Evolutionary conservation across 2,888 invertebrate genomes (phyloP).

Genomic region (Notocelia uddmanniana): DNA sequence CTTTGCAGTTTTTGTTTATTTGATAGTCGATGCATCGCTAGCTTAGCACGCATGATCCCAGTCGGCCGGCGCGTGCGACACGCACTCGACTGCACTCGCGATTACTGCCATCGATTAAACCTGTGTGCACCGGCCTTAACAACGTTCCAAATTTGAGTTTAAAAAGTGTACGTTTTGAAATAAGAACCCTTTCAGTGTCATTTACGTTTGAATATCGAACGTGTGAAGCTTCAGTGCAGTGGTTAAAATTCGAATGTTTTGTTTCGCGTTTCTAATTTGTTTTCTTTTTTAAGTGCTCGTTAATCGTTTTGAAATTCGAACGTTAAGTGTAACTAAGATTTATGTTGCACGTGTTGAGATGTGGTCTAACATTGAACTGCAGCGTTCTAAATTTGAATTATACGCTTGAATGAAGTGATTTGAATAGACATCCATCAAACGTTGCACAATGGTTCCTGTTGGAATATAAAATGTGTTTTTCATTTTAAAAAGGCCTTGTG

Average conservation of each 20-base stretch:
- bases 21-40: constrained; percentile 80
- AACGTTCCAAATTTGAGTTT: constrained; percentile 41
- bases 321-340: background rate
- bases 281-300: background rate
- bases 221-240: background rate
- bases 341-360: background rate
- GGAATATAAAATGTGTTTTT: constrained; percentile 46
- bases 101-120: constrained; percentile 51
- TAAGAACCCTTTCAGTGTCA: background rate
- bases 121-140: constrained; percentile 59
- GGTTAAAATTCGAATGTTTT: background rate
- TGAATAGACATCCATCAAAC: constrained; percentile 43
- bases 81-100: constrained; percentile 64
- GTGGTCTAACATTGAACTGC: background rate
- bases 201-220: background rate
- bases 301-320: background rate
- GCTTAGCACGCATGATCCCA: constrained; percentile 72
- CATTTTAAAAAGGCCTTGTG: constrained; percentile 68
- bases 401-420: constrained; percentile 20
- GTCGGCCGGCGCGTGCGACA: constrained; percentile 78
- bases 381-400: background rate
- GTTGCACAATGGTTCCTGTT: constrained; percentile 37
- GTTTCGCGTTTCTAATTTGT: background rate
- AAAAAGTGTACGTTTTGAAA: background rate
- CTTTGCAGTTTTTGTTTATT: constrained; percentile 81